Percentiles rank a stretch among this genome's conserved stretches.
Evolutionary conservation across 2,113 vertebrate genomes (phyloP).

Genomic region (Podarcis cretensis): DNA sequence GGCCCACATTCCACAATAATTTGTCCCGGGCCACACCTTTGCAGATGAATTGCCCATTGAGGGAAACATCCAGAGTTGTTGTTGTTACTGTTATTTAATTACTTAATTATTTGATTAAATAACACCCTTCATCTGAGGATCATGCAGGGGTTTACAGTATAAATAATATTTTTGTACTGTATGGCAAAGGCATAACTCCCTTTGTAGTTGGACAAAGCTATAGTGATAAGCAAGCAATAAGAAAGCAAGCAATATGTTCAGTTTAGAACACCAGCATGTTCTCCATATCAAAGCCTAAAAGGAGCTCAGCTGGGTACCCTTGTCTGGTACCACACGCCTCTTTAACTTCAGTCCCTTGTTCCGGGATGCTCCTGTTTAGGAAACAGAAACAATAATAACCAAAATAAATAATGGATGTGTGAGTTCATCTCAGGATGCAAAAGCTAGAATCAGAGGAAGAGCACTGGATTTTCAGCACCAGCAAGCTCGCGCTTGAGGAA

Average conservation of each 20-base stretch:
- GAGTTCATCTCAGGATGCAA: slow-evolving; percentile 59
- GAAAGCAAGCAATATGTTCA: neutral
- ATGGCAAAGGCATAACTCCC: neutral
- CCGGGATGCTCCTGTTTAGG: slow-evolving; percentile 45
- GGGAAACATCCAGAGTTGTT: neutral
- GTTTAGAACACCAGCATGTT: neutral
- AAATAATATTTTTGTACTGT: neutral
- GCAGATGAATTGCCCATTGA: neutral
- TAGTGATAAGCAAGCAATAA: neutral
- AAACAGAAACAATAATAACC: slow-evolving; percentile 58
- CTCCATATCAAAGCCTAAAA: neutral
- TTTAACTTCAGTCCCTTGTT: slow-evolving; percentile 27
- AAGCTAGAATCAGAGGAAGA: slow-evolving; percentile 42
- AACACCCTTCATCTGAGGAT: too few relatives aligned
- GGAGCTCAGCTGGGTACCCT: slow-evolving; percentile 9
- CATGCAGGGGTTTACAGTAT: neutral
- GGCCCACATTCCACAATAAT: neutral
- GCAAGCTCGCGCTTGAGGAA: slow-evolving; percentile 35
- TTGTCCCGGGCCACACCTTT: neutral
- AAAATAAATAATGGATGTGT: slow-evolving; percentile 64
- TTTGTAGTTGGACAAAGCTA: neutral
- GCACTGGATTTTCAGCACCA: slow-evolving; percentile 48
- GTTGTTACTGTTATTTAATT: neutral
- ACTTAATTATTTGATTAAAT: neutral
- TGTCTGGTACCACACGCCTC: slow-evolving; percentile 20